Evolutionary conservation across 2,797 vertebrate species (phyloP).

Genomic region (Sebastiscus tertius): DNA sequence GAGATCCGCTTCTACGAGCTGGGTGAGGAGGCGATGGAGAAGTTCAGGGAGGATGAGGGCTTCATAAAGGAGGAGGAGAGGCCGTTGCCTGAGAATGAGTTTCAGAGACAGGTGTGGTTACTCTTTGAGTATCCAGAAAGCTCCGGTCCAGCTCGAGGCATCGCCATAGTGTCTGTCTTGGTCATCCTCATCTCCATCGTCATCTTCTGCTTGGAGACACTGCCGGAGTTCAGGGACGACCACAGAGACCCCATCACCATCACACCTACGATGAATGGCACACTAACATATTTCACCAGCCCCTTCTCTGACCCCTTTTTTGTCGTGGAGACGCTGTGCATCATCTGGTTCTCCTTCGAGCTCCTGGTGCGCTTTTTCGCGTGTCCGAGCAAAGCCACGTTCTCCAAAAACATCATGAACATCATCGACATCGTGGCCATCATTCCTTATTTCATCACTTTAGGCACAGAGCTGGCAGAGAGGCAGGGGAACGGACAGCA

Average conservation of each 20-base stretch:
- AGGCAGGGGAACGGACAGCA: slow-evolving; percentile 96
- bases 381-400: slow-evolving; percentile 96
- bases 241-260: slow-evolving; percentile 84
- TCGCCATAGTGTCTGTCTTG: slow-evolving; percentile 96
- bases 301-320: slow-evolving; percentile 97
- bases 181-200: slow-evolving; percentile 99
- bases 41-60: slow-evolving; percentile 98
- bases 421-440: slow-evolving; percentile 99
- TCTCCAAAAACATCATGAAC: slow-evolving; percentile 99
- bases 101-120: slow-evolving; percentile 97
- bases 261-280: slow-evolving; percentile 78
- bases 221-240: slow-evolving; percentile 96
- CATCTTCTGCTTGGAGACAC: slow-evolving; percentile 97
- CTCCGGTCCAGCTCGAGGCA: slow-evolving; percentile 94
- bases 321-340: slow-evolving; percentile 97
- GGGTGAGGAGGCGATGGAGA: slow-evolving; percentile 98
- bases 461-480: slow-evolving; percentile 96
- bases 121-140: slow-evolving; percentile 98
- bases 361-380: slow-evolving; percentile 95
- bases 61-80: slow-evolving; percentile 98
- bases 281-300: slow-evolving; percentile 75
- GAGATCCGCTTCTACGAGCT: slow-evolving; percentile 98
- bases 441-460: slow-evolving; percentile 97
- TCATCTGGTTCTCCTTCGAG: slow-evolving; percentile 99
- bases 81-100: slow-evolving; percentile 92